Evolutionary conservation across 1,140 invertebrate species (phyloP).

Genomic region (Pseudoatta argentina): DNA sequence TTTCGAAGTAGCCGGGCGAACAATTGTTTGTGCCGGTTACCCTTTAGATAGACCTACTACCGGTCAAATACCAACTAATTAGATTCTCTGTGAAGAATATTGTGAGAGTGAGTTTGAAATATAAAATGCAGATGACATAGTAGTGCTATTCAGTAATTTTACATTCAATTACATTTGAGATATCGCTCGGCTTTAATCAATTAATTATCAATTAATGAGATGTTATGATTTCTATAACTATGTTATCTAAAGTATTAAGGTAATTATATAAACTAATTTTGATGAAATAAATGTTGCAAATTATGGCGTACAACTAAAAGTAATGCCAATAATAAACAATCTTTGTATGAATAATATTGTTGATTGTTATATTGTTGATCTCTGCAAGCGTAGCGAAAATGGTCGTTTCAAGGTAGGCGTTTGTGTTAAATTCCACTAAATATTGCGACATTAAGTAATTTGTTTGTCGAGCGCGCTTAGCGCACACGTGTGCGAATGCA

Average conservation of each 20-base stretch:
- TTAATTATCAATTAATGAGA: conserved; percentile 17
- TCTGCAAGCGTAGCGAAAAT: not conserved
- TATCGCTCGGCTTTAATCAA: not conserved
- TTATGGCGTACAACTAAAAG: no score
- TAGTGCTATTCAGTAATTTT: not conserved
- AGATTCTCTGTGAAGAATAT: not conserved
- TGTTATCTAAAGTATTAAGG: not conserved
- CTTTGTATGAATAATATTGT: not conserved
- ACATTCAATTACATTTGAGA: not conserved
- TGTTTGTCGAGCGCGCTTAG: conserved; percentile 29
- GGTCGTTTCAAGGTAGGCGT: not conserved
- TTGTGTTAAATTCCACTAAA: conserved; percentile 3
- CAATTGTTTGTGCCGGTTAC: conserved; percentile 8
- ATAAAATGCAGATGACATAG: not conserved
- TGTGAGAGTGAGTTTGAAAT: not conserved
- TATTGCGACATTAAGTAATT: conserved; percentile 28
- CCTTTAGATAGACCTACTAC: not conserved
- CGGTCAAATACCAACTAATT: not conserved
- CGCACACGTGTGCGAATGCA: conserved; percentile 18
- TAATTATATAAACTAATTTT: conserved; percentile 2
- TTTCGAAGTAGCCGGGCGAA: not conserved
- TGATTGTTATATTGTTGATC: not conserved
- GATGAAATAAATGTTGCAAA: not conserved
- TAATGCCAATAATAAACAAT: no score
- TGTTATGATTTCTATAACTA: not conserved